These are phyloP conservation scores for Chloebia gouldiae DNA, from an alignment of 2,113 vertebrate genomes.

Conservation along the genomic window DNA sequence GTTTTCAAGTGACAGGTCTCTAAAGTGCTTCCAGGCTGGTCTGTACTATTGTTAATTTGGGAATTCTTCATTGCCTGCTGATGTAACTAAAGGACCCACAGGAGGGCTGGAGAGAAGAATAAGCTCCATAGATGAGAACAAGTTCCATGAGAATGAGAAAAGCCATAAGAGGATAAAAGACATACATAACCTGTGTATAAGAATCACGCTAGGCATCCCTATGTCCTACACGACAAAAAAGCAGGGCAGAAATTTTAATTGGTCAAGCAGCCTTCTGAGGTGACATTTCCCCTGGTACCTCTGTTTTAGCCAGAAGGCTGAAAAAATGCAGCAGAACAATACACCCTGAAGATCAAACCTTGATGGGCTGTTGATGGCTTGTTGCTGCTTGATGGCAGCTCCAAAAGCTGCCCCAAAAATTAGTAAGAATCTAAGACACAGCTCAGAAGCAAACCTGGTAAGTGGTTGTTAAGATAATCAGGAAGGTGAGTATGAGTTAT, in stretches of 20 bases:
- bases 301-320: background rate
- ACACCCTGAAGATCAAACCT: background rate
- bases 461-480: background rate
- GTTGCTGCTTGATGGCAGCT: too few relatives aligned
- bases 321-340: background rate
- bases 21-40: background rate
- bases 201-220: background rate
- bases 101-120: background rate
- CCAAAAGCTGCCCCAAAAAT: background rate
- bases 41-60: background rate
- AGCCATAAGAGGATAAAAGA: background rate
- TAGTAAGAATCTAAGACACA: background rate
- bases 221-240: background rate
- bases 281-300: background rate
- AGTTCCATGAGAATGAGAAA: background rate
- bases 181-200: background rate
- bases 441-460: background rate
- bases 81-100: background rate
- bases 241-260: background rate
- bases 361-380: background rate
- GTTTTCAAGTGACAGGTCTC: background rate
- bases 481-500: background rate
- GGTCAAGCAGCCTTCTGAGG: rapidly evolving
- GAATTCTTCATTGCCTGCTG: background rate
- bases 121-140: background rate